Base-by-base conservation (phyloP, 2,797 vertebrate genomes). In the Orestias chungarensis region DNA sequence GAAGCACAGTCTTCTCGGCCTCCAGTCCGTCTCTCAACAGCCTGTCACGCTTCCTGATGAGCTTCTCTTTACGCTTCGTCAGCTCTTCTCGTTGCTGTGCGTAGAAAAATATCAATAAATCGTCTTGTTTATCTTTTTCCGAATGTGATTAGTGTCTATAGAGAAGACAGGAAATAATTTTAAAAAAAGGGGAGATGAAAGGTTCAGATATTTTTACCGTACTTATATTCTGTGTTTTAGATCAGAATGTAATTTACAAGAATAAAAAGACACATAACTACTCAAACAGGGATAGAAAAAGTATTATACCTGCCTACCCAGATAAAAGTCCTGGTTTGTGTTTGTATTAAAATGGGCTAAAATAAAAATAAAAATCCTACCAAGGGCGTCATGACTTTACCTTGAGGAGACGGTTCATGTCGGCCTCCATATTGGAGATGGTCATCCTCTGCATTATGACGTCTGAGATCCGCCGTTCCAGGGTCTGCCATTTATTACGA, bases 371-470 rank as follows among this genome's bases (percentile, higher is more conserved):
- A n/a, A 9, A 10, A 6, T 9, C 29, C 29, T 31, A 57, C 7
- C 9, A 7, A 29, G 29, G 33, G 43, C 46, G 4, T 72, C 6
- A 29, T 4, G 40, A 55, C 35, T 35, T 62, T 47, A 98, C 97
- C 96, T 96, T 97, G 40, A 99, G 95, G 8, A 99, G 92, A 64
- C 97, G 95, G 87, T 99, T 97, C 98, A 99, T 99, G 87, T 99
- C 98, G 0, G 96, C 90, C 88, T 99, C 98, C 98, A 99, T 99
- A 81, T 98, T 99, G 84, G 96, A 97, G 89, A 99, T 97, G 59
- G 98, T 99, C 97, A 99, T 97, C 80, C 94, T 95, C 90, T 99
- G 97, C 97, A 99, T 99, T 85, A 99, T 96, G 67, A 98, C 95
- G 33, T 99, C 97, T 0, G 96, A 94, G 82, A 99, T 94, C 38